A percentile compares a stretch with the other conserved stretches of the same genome.
These are phyloP conservation scores for Lethenteron reissneri DNA, from an alignment of 2,113 vertebrate genomes.

Conservation along the genomic window DNA sequence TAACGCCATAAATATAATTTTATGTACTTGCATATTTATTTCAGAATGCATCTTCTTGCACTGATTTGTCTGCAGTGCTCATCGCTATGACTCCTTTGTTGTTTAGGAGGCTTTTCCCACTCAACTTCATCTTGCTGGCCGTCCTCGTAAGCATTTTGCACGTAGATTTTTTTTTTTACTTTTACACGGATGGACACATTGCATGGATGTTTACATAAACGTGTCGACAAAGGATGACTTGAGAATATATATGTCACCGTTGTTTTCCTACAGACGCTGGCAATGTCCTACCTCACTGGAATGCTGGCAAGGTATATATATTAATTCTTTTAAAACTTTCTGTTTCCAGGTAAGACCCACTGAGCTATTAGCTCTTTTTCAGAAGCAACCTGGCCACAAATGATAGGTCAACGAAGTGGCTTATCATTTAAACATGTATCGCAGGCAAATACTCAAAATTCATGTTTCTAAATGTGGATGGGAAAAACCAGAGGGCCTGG, in stretches of 20 bases:
- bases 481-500: no score
- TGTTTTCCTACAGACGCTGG: constrained; percentile 41
- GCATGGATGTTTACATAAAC: not conserved
- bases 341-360: no score
- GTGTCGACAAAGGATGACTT: not conserved
- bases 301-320: constrained; percentile 53
- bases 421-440: not conserved
- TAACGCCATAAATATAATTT: no score
- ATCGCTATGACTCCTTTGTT: not conserved
- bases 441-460: not conserved
- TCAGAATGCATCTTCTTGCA: no score
- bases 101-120: not conserved
- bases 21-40: no score
- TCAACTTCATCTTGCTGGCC: constrained; percentile 53
- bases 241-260: not conserved
- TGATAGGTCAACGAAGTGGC: not conserved
- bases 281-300: constrained; percentile 73
- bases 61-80: no score
- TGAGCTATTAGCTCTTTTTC: no score
- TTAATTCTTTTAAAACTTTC: no score
- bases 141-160: constrained; percentile 50
- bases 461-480: not conserved
- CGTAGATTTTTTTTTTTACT: constrained; percentile 9
- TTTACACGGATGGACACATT: not conserved
- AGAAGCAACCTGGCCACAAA: no score